Conservation (phyloP, 2,888 invertebrate species). For the Dryadula phaetusa region DNA sequence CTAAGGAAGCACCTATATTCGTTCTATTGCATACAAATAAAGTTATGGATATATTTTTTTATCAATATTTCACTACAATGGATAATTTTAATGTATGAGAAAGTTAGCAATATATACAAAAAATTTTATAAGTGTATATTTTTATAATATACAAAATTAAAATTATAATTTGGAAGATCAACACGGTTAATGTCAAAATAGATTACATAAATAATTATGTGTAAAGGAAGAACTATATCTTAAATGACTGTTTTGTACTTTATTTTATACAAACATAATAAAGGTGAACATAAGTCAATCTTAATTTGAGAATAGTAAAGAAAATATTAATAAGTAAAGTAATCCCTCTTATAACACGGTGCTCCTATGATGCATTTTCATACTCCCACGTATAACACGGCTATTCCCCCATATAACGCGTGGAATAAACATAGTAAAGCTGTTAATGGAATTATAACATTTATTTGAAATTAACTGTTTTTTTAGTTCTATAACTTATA, state of each 20-base stretch:
- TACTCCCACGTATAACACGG: too few relatives aligned
- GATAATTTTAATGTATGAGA: neutral
- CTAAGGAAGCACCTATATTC: constrained; percentile 36
- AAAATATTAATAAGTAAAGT: neutral
- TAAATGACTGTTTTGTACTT: constrained; percentile 29
- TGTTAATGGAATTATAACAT: too few relatives aligned
- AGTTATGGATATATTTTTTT: neutral
- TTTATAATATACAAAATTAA: neutral
- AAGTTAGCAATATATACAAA: constrained; percentile 1
- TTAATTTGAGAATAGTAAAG: neutral
- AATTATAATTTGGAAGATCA: neutral
- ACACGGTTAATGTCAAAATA: neutral
- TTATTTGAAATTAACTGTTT: too few relatives aligned
- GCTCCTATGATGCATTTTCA: too few relatives aligned
- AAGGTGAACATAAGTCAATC: constrained; percentile 13
- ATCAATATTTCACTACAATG: neutral
- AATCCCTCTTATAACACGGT: too few relatives aligned
- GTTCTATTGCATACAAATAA: constrained; percentile 12
- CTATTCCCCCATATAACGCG: too few relatives aligned
- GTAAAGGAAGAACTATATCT: neutral
- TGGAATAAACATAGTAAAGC: too few relatives aligned
- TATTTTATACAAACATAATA: constrained; percentile 7
- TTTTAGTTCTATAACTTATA: too few relatives aligned
- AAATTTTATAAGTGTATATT: neutral
- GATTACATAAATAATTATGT: neutral